A percentile compares a stretch with the other conserved stretches of the same genome.
Evolutionary conservation across 2,797 vertebrate genomes (phyloP).

Genomic region (Acrocephalus scirpaceus): DNA sequence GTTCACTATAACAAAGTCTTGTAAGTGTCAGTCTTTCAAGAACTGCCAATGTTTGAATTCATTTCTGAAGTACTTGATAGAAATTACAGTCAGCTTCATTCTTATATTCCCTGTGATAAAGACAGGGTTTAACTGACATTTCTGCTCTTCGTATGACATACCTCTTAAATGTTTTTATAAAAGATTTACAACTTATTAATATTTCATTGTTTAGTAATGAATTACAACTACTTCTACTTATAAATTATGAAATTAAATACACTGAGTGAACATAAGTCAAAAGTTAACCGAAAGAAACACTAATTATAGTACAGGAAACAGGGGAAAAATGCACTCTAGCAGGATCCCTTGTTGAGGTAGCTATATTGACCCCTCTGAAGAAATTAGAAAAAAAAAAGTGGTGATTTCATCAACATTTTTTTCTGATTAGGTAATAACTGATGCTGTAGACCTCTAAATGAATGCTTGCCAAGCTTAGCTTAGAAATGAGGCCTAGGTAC

Average conservation of each 20-base stretch:
- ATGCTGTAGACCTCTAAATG: not conserved
- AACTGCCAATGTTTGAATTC: not conserved
- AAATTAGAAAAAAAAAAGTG: not conserved
- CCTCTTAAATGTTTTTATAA: not conserved
- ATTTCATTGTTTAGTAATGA: constrained; percentile 13
- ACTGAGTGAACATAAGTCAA: not conserved
- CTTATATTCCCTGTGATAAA: not conserved
- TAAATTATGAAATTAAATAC: not conserved
- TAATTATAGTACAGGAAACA: not conserved
- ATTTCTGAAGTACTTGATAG: not conserved
- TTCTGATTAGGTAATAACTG: not conserved
- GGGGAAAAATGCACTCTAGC: not conserved
- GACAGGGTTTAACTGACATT: not conserved
- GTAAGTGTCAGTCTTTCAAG: not conserved
- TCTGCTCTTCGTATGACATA: not conserved
- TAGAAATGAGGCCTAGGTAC: not conserved
- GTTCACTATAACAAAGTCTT: not conserved
- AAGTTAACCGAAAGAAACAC: not conserved
- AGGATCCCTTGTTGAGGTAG: not conserved
- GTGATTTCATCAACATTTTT: not conserved
- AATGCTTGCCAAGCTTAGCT: not conserved
- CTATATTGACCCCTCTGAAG: not conserved
- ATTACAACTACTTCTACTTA: not conserved
- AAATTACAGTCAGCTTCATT: not conserved
- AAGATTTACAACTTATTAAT: constrained; percentile 16